Conservation (phyloP, 2,888 invertebrate genomes). For the Polyommatus icarus region DNA sequence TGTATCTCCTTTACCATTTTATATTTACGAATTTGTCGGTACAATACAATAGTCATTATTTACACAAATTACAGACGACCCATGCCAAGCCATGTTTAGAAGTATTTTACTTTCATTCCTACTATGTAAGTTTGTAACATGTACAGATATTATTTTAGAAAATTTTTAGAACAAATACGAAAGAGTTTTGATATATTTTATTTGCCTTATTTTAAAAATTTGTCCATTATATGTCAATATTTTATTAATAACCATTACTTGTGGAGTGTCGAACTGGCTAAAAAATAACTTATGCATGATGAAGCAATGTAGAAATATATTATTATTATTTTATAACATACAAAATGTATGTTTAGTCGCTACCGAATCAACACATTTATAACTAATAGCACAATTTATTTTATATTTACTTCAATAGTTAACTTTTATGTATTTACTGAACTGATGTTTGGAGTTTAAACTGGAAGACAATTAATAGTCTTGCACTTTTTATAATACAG, state of each 20-base stretch:
- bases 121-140: slow-evolving; percentile 59
- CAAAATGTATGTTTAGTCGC: background rate
- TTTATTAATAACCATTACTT: background rate
- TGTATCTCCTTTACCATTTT: background rate
- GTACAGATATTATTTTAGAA: slow-evolving; percentile 55
- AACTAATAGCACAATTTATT: slow-evolving; percentile 19
- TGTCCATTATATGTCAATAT: background rate
- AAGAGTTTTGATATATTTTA: slow-evolving; percentile 33
- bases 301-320: background rate
- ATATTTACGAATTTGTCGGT: background rate
- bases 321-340: background rate
- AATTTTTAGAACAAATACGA: slow-evolving; percentile 43
- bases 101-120: slow-evolving; percentile 63
- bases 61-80: background rate
- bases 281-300: background rate
- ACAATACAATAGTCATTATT: too few species aligned
- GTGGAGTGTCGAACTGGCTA: background rate
- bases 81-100: slow-evolving; percentile 20
- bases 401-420: slow-evolving; percentile 18
- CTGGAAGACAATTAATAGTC: background rate
- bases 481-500: slow-evolving; percentile 1
- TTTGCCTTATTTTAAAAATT: slow-evolving; percentile 12
- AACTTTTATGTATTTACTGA: background rate
- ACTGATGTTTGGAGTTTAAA: background rate
- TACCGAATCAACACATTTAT: background rate